Percentiles rank a stretch among this genome's conserved stretches.
Evolutionary conservation across 2,888 invertebrate genomes (phyloP).

Genomic region (Meta bourneti): DNA sequence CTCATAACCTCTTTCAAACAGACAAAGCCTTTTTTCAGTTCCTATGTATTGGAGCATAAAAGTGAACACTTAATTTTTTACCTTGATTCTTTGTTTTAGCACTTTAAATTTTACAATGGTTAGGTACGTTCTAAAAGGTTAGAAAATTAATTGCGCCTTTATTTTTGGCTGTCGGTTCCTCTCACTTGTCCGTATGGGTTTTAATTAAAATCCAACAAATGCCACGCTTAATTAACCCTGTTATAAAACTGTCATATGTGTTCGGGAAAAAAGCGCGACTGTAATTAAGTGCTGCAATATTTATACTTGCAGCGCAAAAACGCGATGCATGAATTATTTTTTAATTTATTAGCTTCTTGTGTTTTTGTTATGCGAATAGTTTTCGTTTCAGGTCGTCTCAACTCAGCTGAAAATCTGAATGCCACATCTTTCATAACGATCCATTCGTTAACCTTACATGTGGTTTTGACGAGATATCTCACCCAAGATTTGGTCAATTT

Average conservation of each 20-base stretch:
- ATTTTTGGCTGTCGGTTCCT: conserved; percentile 24
- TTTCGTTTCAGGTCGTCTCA: not conserved
- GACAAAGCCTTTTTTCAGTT: not conserved
- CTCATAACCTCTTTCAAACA: not conserved
- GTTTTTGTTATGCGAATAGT: not conserved
- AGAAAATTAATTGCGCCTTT: conserved; percentile 22
- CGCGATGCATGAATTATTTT: not conserved
- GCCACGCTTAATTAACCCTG: conserved; percentile 59
- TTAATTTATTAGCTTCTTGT: not conserved
- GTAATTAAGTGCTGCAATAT: conserved; percentile 10
- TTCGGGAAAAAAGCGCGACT: not conserved
- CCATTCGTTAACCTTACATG: too few species aligned
- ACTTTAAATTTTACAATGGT: conserved; percentile 40
- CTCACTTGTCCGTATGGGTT: conserved; percentile 27
- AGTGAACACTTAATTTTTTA: conserved; percentile 42
- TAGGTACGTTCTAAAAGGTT: conserved; percentile 14
- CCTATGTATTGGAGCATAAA: not conserved
- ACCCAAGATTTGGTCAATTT: too few species aligned
- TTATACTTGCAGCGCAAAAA: not conserved
- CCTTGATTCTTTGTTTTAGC: not conserved
- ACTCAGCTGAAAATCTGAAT: too few species aligned
- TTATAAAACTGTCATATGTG: conserved; percentile 21
- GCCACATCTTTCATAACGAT: too few species aligned
- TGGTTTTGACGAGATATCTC: too few species aligned
- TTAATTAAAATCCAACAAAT: conserved; percentile 72